Evolutionary conservation across 35 echinoderm and acorn worm genomes (phyloP).

Genomic region (Ptychodera flava): DNA sequence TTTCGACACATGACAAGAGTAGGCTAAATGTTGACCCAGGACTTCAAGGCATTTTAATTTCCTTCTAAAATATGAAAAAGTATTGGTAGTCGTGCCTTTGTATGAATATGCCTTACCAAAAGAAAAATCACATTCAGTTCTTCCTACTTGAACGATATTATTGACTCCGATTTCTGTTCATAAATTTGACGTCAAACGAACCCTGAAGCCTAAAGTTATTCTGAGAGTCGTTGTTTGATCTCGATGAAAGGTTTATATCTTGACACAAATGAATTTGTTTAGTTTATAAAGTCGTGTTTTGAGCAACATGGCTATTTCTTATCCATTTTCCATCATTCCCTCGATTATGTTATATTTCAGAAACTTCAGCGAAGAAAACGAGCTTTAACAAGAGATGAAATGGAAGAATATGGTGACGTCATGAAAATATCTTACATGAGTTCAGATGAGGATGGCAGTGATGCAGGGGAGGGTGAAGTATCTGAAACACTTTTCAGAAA

Average conservation of each 20-base stretch:
- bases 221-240: background rate
- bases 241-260: too few relatives aligned
- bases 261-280: background rate
- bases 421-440: background rate
- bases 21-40: too few relatives aligned
- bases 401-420: background rate
- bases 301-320: background rate
- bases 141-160: too few relatives aligned
- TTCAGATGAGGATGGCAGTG: background rate
- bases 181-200: background rate
- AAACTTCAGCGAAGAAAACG: background rate
- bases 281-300: background rate
- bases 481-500: background rate
- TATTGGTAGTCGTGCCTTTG: too few relatives aligned
- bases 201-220: background rate
- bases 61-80: too few relatives aligned
- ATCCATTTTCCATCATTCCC: too few relatives aligned
- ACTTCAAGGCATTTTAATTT: too few relatives aligned
- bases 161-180: too few relatives aligned
- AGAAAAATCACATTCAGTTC: too few relatives aligned
- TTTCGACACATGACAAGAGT: too few relatives aligned
- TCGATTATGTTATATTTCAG: too few relatives aligned
- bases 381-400: background rate
- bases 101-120: too few relatives aligned
- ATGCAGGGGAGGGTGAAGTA: background rate